Conservation (phyloP, 2,113 vertebrate genomes). For the Labrus mixtus region DNA sequence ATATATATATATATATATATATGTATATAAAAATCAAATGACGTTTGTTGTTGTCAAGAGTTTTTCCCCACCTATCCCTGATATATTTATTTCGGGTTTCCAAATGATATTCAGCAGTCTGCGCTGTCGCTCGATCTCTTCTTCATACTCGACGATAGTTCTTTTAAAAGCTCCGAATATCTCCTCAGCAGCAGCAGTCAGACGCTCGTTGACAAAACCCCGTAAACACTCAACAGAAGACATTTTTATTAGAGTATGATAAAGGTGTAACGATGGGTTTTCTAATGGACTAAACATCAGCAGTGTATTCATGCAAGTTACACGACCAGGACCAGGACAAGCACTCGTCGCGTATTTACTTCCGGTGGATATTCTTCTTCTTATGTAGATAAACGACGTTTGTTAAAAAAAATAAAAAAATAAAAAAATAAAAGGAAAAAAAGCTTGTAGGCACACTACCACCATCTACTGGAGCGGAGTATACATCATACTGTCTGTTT, state of each 20-base stretch:
- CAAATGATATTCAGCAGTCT: slow-evolving; percentile 35
- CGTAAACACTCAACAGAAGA: slow-evolving; percentile 19
- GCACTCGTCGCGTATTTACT: not conserved
- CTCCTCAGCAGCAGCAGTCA: slow-evolving; percentile 45
- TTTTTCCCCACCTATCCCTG: slow-evolving; percentile 14
- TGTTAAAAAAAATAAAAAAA: too few species aligned
- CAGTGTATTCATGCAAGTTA: not conserved
- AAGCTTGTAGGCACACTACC: not conserved
- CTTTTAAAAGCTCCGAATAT: slow-evolving; percentile 41
- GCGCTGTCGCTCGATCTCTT: slow-evolving; percentile 46
- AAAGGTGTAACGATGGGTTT: not conserved
- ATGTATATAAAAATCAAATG: not conserved
- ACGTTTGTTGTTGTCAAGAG: not conserved
- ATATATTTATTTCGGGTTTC: slow-evolving; percentile 19
- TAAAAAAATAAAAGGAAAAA: too few species aligned
- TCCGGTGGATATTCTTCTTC: not conserved
- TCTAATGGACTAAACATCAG: not conserved
- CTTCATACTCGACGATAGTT: slow-evolving; percentile 16
- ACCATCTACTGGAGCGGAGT: not conserved
- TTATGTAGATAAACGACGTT: not conserved
- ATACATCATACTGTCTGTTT: not conserved
- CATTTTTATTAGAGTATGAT: not conserved
- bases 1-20: not conserved
- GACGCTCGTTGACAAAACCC: slow-evolving; percentile 27
- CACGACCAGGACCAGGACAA: too few species aligned